These are phyloP conservation scores for Pogona vitticeps DNA, from an alignment of 2,113 vertebrate species.

Conservation along the genomic window DNA sequence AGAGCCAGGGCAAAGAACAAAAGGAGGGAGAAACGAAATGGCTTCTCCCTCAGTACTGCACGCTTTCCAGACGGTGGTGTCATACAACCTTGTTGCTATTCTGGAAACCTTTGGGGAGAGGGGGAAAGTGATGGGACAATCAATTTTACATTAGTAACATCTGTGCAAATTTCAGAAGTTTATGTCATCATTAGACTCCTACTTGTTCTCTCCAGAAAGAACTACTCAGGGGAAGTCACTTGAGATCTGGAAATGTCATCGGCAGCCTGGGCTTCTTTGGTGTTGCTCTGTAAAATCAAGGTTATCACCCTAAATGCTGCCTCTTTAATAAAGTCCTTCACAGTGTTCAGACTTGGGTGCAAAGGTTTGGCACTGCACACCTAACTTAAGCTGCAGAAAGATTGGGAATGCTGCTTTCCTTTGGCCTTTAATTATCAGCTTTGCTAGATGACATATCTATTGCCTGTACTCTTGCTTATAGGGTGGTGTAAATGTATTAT, in stretches of 20 bases:
- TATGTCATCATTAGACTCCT: slow-evolving; percentile 18
- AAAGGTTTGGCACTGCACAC: background rate
- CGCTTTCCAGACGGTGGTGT: accelerated
- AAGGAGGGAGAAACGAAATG: accelerated
- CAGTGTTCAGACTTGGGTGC: slow-evolving; percentile 22
- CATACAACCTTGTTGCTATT: background rate
- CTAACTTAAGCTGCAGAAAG: slow-evolving; percentile 23
- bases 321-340: slow-evolving; percentile 37
- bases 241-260: slow-evolving; percentile 33
- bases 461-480: background rate
- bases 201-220: background rate
- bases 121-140: slow-evolving; percentile 24
- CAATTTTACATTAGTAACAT: slow-evolving; percentile 31
- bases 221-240: background rate
- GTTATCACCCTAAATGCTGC: background rate
- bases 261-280: background rate
- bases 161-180: slow-evolving; percentile 40
- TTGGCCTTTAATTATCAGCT: background rate
- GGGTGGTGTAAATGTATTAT: background rate
- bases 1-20: background rate
- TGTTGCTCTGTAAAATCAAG: slow-evolving; percentile 17
- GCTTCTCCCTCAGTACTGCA: background rate
- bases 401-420: background rate
- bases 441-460: background rate
- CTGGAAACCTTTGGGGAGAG: background rate